These are phyloP conservation scores for Lasioglossum villosulum DNA, from an alignment of 2,888 invertebrate species.

Conservation along the genomic window DNA sequence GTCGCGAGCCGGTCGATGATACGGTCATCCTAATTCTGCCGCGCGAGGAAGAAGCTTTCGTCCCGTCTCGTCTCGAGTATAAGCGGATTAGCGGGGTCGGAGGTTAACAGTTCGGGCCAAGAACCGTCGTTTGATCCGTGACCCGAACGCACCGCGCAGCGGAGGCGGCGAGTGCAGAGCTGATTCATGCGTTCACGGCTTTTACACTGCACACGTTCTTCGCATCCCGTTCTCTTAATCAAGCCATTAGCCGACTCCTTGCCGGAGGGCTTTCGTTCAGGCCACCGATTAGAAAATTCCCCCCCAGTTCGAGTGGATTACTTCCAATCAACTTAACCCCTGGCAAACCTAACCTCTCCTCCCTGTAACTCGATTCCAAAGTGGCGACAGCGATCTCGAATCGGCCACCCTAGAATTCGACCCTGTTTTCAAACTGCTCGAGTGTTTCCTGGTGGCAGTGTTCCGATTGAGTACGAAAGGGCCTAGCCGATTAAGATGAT, in stretches of 20 bases:
- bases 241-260: constrained; percentile 51
- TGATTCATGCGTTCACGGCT: constrained; percentile 75
- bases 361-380: not conserved
- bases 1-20: not conserved
- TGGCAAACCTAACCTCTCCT: constrained; percentile 1
- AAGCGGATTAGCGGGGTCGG: constrained; percentile 70
- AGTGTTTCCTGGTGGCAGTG: too few species aligned
- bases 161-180: constrained; percentile 62
- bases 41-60: constrained; percentile 46
- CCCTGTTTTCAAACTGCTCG: not conserved
- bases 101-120: constrained; percentile 78
- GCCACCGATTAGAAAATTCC: constrained; percentile 35
- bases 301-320: constrained; percentile 41
- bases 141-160: constrained; percentile 75
- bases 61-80: constrained; percentile 51
- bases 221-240: constrained; percentile 66
- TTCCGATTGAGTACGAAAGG: too few species aligned
- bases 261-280: not conserved
- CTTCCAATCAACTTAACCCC: constrained; percentile 40
- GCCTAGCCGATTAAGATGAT: too few species aligned
- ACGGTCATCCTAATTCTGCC: constrained; percentile 18
- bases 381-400: not conserved
- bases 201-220: constrained; percentile 31
- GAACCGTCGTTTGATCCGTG: constrained; percentile 81
- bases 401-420: not conserved